These are phyloP conservation scores for Pararge aegeria DNA, from an alignment of 1,140 invertebrate genomes.

Conservation along the genomic window DNA sequence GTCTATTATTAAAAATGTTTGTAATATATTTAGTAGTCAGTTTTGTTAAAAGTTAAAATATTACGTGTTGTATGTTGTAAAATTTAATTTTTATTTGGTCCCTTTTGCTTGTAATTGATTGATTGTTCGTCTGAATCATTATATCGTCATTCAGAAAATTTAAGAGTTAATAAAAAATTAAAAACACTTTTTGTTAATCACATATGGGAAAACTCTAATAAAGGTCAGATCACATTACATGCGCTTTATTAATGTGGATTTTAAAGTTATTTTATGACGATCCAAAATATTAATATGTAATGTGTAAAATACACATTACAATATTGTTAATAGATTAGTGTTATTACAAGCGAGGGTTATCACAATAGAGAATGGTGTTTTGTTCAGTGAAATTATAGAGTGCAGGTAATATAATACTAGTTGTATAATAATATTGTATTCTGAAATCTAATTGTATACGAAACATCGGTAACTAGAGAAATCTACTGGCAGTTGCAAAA, in stretches of 20 bases:
- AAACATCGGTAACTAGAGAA: conserved; percentile 66
- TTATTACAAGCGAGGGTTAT: conserved; percentile 79
- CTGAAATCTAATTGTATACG: conserved; percentile 63
- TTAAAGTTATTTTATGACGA: conserved; percentile 17
- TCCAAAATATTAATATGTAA: conserved; percentile 29
- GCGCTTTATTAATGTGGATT: conserved; percentile 31
- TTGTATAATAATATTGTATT: conserved; percentile 40
- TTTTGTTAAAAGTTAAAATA: conserved; percentile 62
- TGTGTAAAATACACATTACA: conserved; percentile 46
- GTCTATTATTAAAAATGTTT: conserved; percentile 38
- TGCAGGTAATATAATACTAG: background rate
- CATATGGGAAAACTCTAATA: conserved; percentile 54
- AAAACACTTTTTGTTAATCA: conserved; percentile 50
- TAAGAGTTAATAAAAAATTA: conserved; percentile 57
- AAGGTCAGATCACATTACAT: conserved; percentile 44
- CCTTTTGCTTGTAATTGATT: conserved; percentile 77
- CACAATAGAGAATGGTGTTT: conserved; percentile 48
- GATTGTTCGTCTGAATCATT: conserved; percentile 43
- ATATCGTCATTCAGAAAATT: conserved; percentile 52
- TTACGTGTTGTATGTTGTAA: conserved; percentile 45
- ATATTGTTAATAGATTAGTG: conserved; percentile 75
- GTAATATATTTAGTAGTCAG: conserved; percentile 54
- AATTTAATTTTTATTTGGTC: conserved; percentile 69
- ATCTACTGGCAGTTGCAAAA: conserved; percentile 59
- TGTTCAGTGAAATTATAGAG: conserved; percentile 21